These are phyloP conservation scores for Cydia pomonella DNA, from an alignment of 1,140 invertebrate species.

Conservation along the genomic window DNA sequence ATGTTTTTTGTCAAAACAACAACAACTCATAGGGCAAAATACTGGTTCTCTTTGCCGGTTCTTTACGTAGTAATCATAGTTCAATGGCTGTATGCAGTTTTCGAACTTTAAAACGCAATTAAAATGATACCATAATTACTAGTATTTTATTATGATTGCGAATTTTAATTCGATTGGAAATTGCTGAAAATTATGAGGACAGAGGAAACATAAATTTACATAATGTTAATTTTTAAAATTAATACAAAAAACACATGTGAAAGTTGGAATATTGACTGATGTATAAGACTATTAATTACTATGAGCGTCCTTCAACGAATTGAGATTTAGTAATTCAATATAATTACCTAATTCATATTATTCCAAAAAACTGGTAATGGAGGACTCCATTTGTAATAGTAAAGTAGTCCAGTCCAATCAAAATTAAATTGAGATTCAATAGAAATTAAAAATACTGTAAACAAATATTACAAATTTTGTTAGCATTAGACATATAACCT, in stretches of 20 bases:
- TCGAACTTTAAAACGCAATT: not conserved
- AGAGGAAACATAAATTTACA: not conserved
- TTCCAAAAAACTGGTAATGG: not conserved
- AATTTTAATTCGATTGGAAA: constrained; percentile 6
- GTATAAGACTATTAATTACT: not conserved
- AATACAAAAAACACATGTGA: not conserved
- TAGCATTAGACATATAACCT: too few species aligned
- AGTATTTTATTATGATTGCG: constrained; percentile 12
- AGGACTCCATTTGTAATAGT: not conserved
- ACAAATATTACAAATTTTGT: too few species aligned
- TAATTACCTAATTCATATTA: too few species aligned
- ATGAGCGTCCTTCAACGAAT: not conserved
- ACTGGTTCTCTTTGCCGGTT: too few species aligned
- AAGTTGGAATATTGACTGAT: not conserved
- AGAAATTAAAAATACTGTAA: too few species aligned
- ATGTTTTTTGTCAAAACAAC: too few species aligned
- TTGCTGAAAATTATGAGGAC: not conserved
- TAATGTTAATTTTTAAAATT: not conserved
- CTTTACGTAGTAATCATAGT: too few species aligned
- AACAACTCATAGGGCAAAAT: too few species aligned
- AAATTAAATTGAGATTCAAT: too few species aligned
- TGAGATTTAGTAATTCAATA: not conserved
- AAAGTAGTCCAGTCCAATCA: not conserved
- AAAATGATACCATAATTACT: not conserved
- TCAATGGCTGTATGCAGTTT: not conserved